A percentile compares a stretch with the other conserved stretches of the same genome.
Evolutionary conservation across 2,888 invertebrate genomes (phyloP).

Genomic region (Hecatera dysodea): DNA sequence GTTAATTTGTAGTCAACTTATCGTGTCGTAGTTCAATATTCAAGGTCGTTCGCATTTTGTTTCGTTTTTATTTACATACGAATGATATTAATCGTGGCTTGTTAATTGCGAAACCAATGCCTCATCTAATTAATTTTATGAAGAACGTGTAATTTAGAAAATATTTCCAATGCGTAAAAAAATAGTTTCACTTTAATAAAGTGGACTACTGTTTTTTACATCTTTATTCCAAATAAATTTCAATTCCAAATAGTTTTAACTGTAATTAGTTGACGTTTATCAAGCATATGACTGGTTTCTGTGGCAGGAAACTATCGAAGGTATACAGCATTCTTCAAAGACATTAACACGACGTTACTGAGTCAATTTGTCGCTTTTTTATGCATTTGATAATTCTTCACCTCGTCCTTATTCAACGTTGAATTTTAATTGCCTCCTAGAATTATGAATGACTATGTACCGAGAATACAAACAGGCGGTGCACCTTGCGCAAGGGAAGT

Average conservation of each 20-base stretch:
- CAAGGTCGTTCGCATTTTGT: slow-evolving; percentile 76
- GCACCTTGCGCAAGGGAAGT: slow-evolving; percentile 55
- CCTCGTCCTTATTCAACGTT: slow-evolving; percentile 58
- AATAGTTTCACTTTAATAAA: not conserved
- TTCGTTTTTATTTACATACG: slow-evolving; percentile 50
- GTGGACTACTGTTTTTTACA: slow-evolving; percentile 28
- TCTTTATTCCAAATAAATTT: slow-evolving; percentile 36
- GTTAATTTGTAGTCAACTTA: slow-evolving; percentile 73
- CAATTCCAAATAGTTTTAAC: slow-evolving; percentile 25
- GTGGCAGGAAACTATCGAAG: slow-evolving; percentile 47
- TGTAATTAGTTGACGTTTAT: slow-evolving; percentile 44
- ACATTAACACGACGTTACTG: slow-evolving; percentile 36
- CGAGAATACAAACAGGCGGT: slow-evolving; percentile 37
- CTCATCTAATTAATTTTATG: slow-evolving; percentile 17
- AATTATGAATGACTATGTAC: slow-evolving; percentile 54
- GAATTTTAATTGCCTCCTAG: slow-evolving; percentile 59
- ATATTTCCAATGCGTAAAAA: not conserved
- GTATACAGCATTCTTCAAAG: slow-evolving; percentile 47
- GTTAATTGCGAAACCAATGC: slow-evolving; percentile 9
- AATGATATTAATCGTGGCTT: slow-evolving; percentile 12
- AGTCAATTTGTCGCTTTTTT: slow-evolving; percentile 43
- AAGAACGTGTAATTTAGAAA: slow-evolving; percentile 16
- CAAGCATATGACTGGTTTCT: slow-evolving; percentile 49
- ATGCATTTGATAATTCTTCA: slow-evolving; percentile 55
- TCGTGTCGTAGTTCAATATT: slow-evolving; percentile 78